A percentile compares a stretch with the other conserved stretches of the same genome.
Conservation (phyloP, 1,140 invertebrate genomes). For the Lamellibrachia luymesi region DNA sequence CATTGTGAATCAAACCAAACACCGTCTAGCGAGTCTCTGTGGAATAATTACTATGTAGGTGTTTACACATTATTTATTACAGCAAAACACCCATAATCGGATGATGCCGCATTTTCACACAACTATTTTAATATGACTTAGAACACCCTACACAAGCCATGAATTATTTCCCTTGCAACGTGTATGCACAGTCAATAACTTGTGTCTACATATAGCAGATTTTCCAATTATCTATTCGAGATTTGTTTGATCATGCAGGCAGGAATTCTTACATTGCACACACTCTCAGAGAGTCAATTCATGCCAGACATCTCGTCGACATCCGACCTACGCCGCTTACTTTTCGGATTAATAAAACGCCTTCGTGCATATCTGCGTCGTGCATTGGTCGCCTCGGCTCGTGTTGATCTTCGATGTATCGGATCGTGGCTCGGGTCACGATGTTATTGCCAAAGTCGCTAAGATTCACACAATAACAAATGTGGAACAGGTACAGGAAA, state of each 20-base stretch:
- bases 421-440: background rate
- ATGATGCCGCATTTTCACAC: background rate
- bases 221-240: background rate
- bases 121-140: background rate
- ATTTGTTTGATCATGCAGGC: background rate
- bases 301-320: background rate
- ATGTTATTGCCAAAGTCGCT: background rate
- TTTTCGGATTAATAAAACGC: background rate
- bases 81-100: background rate
- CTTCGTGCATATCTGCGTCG: background rate
- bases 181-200: background rate
- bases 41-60: background rate
- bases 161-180: background rate
- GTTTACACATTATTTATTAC: background rate
- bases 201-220: background rate
- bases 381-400: background rate
- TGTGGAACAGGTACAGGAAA: too few species aligned
- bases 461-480: background rate
- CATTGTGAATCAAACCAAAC: too few species aligned
- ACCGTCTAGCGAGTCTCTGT: too few species aligned
- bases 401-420: background rate
- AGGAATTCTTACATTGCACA: background rate
- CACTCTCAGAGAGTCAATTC: background rate
- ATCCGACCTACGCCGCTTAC: background rate
- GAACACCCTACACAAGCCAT: background rate